Base-by-base conservation (phyloP, 2,113 vertebrate genomes). In the Hippocampus comes region DNA sequence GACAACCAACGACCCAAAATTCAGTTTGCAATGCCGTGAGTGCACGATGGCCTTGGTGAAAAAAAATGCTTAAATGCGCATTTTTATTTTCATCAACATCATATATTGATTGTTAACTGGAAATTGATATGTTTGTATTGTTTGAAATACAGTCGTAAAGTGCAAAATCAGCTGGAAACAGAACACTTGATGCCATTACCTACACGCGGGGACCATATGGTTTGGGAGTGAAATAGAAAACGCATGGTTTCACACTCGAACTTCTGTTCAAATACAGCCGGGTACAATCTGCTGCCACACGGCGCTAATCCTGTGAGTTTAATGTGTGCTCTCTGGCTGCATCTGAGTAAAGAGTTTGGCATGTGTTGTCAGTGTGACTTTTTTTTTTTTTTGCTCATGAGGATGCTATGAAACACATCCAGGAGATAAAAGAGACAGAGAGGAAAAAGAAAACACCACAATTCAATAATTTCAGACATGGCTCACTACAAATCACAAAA, bases 1-100 rank as follows among this genome's bases (percentile, higher is more conserved):
- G 56, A 68, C 73, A 51, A 70, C 60, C 23, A 77, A 60, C 30
- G 27, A 63, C 9, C 61, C 64, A 71, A 73, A 70, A 64, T 23
- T 42, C 20, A 3, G 14, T 69, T 72, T 77, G 49, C 25, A 14
- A 25, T 76, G 25, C 59, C 0, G n/a, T 20, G 23, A 9, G 60
- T 21, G 38, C 14, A 46, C 34, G 30, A 43, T 7, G 8, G 9
- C 23, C 17, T 53, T 72, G 20, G 56, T 77, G 7, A 64, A 64
- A 25, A 25, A 25, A 25, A 42, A n/a, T 3, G 0, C 60, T 3
- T 20, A 30, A 10, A 38, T 38, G 6, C 5, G 0, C 5, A 34
- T 34, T 5, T 34, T 20, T 21, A 41, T 63, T 41, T 63, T 17
- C 2, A 20, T 4, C 8, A 61, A 61, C 5, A n/a, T 21, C 38